Evolutionary conservation across 2,797 vertebrate species (phyloP), one percentile per base, ranked within the genome.

Genomic region (Petrocephalus schoutedeni): DNA sequence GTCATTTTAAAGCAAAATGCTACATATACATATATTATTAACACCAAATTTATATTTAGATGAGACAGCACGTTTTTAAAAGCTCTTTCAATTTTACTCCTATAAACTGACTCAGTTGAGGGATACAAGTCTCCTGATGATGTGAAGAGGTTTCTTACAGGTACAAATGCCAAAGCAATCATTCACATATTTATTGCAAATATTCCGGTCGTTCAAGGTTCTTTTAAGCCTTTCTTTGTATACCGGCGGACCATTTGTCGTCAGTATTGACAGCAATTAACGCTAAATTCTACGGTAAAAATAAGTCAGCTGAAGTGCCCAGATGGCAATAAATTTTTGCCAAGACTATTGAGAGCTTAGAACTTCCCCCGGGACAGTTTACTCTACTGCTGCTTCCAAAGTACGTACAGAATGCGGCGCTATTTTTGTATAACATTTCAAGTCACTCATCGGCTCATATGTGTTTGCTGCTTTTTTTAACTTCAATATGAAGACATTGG

Each of bases 311-410:
- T 49, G 74, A 74, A 74, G 12, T 74, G 32, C 67, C 36, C 41
- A 19, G 41, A 49, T 49, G 41, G 36, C 77, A 83, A 12, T 10
- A 92, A 87, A 92, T 51, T 6, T 88, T 85, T 23, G 90, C 67
- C 23, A 87, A 36, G 61, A 89, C 89, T 90, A 89, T 91, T 89
- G 87, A 88, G 77, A 90, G 87, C 51, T 41, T 51, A 9, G 9
- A 84, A 32, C 87, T 87, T 89, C 77, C 89, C 3, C 23, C 61
- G 67, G 23, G 87, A 77, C 86, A 88, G 89, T 90, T 28, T 85
- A 87, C 58, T 87, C 28, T 49, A 45, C 0, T 80, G 61, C 88
- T 85, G 87, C 89, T 87, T 91, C 90, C 2, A 67, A 61, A 87
- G 56, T 4, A 90, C 85, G 71, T 54, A 53, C 14, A 12, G 10